Evolutionary conservation across 2,113 vertebrate species (phyloP).

Genomic region (Pardalotus punctatus): DNA sequence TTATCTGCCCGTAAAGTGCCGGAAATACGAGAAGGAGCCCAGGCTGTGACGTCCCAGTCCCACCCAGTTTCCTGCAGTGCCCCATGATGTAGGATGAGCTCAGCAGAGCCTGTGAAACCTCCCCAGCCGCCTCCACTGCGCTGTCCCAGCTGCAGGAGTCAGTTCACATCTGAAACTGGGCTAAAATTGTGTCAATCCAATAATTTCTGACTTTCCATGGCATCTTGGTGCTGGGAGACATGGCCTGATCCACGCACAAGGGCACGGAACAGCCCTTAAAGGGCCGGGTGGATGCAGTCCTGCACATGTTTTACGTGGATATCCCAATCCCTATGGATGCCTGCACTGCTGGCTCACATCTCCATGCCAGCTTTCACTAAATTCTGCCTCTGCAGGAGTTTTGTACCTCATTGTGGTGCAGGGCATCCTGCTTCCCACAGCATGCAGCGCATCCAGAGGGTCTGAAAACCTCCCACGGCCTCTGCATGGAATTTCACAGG

Average conservation of each 20-base stretch:
- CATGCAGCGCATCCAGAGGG: neutral
- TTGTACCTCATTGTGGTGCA: accelerated
- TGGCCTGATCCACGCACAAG: neutral
- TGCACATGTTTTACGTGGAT: accelerated
- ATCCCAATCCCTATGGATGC: neutral
- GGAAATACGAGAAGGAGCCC: neutral
- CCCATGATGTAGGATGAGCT: accelerated
- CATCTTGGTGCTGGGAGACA: accelerated
- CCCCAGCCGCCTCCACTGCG: neutral
- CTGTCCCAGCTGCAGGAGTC: neutral
- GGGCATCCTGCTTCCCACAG: neutral
- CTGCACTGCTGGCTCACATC: neutral
- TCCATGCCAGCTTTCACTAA: neutral
- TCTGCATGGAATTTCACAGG: neutral
- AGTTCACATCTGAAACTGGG: accelerated
- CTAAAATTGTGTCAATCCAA: neutral
- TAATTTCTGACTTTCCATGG: accelerated
- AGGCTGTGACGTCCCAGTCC: neutral
- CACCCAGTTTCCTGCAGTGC: neutral
- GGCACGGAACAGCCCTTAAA: neutral
- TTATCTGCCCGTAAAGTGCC: neutral
- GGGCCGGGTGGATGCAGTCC: neutral
- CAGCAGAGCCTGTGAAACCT: neutral
- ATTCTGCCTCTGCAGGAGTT: neutral
- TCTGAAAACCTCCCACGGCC: neutral